These are phyloP conservation scores for Tyria jacobaeae DNA, from an alignment of 2,888 invertebrate genomes.

Conservation along the genomic window DNA sequence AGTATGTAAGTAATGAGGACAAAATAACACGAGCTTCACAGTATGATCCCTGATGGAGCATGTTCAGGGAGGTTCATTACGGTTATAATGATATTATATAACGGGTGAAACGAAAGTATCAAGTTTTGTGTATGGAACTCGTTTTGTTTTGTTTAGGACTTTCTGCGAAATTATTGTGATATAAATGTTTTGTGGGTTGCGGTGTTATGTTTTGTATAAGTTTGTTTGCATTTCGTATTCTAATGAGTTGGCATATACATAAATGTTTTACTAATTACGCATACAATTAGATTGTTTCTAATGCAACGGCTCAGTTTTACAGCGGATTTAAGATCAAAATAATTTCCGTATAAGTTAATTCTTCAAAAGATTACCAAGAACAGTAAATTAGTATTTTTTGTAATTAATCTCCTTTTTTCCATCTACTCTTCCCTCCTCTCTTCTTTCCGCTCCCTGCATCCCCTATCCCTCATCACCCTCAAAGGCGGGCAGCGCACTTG, in stretches of 20 bases:
- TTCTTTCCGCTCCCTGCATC: too few species aligned
- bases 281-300: not conserved
- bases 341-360: too few species aligned
- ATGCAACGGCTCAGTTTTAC: not conserved
- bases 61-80: slow-evolving; percentile 18
- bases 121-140: slow-evolving; percentile 34
- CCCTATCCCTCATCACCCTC: too few species aligned
- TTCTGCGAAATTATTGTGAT: slow-evolving; percentile 10
- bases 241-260: slow-evolving; percentile 6
- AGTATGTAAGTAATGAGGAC: slow-evolving; percentile 3
- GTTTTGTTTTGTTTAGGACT: too few species aligned
- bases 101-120: slow-evolving; percentile 43
- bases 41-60: slow-evolving; percentile 17
- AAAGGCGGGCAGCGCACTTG: too few species aligned
- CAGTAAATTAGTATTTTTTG: too few species aligned
- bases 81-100: slow-evolving; percentile 43
- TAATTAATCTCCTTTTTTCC: too few species aligned
- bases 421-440: too few species aligned
- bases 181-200: slow-evolving; percentile 1
- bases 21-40: slow-evolving; percentile 3
- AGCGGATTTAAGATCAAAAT: not conserved
- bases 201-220: slow-evolving; percentile 11
- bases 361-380: too few species aligned
- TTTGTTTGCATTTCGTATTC: slow-evolving; percentile 6
- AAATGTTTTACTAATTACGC: not conserved